Evolutionary conservation across 2,113 vertebrate genomes (phyloP).

Genomic region (Psittacus erithacus): DNA sequence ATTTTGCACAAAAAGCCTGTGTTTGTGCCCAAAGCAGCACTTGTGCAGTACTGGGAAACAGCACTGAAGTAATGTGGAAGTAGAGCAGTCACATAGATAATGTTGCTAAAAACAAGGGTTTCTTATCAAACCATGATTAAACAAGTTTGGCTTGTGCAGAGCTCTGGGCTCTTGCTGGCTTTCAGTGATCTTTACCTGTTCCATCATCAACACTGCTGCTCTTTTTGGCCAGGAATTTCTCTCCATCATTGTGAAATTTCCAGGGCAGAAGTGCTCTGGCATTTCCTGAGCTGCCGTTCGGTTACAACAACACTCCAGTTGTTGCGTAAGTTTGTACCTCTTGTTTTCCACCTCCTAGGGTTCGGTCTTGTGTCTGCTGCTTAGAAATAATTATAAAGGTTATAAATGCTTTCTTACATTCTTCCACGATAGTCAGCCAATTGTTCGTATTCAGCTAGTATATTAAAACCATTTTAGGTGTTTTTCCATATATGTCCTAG

Average conservation of each 20-base stretch:
- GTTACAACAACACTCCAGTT: neutral
- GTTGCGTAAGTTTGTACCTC: neutral
- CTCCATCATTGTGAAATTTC: slow-evolving; percentile 21
- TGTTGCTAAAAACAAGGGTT: neutral
- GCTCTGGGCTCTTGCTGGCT: neutral
- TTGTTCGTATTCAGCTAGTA: neutral
- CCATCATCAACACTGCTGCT: neutral
- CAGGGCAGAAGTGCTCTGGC: neutral
- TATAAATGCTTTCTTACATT: neutral
- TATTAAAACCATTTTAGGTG: neutral
- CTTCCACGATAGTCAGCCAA: neutral
- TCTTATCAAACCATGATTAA: slow-evolving; percentile 7
- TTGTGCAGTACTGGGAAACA: neutral
- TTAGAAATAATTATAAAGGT: neutral
- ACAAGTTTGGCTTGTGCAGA: slow-evolving; percentile 9
- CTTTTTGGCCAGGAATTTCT: neutral
- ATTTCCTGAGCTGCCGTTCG: neutral
- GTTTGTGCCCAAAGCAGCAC: neutral
- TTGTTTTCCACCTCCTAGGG: slow-evolving; percentile 10
- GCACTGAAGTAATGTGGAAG: neutral
- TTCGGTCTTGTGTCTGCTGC: neutral
- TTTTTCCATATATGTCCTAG: neutral
- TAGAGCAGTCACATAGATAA: neutral
- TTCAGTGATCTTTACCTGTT: slow-evolving; percentile 46
- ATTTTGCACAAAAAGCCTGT: neutral